These are phyloP conservation scores for Tachystola acroxantha DNA, from an alignment of 2,888 invertebrate genomes.

Conservation along the genomic window DNA sequence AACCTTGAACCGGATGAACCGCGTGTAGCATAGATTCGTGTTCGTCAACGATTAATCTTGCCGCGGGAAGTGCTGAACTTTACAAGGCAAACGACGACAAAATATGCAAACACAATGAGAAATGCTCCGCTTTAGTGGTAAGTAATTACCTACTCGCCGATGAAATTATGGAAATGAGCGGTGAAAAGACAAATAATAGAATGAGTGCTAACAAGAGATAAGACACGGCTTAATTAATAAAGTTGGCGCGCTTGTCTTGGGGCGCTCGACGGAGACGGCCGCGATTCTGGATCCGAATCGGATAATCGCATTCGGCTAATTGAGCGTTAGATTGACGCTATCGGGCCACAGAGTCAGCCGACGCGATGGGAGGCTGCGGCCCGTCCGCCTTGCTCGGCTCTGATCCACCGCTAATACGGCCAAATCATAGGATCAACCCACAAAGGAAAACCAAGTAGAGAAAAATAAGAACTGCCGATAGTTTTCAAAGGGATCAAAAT, in stretches of 20 bases:
- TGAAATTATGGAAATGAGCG: conserved; percentile 78
- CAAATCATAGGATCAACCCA: conserved; percentile 47
- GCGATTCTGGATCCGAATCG: conserved; percentile 68
- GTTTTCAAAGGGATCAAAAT: conserved; percentile 30
- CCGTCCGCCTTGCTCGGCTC: conserved; percentile 17
- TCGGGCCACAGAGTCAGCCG: conserved; percentile 49
- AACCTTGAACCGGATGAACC: too few relatives aligned
- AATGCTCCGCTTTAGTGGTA: conserved; percentile 64
- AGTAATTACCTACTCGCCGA: conserved; percentile 72
- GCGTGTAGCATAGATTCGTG: conserved; percentile 19
- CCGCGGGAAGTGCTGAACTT: conserved; percentile 43
- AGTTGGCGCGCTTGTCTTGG: conserved; percentile 71
- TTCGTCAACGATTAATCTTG: conserved; percentile 32
- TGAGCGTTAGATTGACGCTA: conserved; percentile 77
- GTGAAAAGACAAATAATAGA: conserved; percentile 78
- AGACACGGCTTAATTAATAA: conserved; percentile 79
- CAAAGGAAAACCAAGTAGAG: conserved; percentile 35
- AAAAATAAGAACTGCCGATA: conserved; percentile 31
- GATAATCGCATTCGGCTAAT: conserved; percentile 76
- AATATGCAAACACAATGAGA: conserved; percentile 70
- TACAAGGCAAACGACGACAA: conserved; percentile 57
- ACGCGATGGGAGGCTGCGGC: conserved; percentile 16
- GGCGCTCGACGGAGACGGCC: conserved; percentile 53
- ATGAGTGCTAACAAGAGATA: conserved; percentile 79
- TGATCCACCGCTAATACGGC: conserved; percentile 52